Evolutionary conservation across 2,797 vertebrate genomes (phyloP).

Genomic region (Enteromius afrohamiltoni): DNA sequence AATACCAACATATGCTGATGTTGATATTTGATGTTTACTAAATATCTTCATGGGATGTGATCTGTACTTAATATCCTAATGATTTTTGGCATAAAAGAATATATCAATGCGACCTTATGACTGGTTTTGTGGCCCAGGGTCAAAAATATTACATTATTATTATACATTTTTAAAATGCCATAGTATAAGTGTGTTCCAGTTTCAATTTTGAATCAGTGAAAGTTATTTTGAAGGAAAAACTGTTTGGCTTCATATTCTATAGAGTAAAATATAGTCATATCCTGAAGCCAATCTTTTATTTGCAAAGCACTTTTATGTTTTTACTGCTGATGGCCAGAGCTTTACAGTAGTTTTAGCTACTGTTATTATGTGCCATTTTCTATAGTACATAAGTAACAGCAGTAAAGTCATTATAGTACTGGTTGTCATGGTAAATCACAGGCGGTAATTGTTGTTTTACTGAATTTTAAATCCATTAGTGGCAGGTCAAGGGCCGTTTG

Average conservation of each 20-base stretch:
- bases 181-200: neutral
- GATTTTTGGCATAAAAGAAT: too few relatives aligned
- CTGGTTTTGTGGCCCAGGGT: neutral
- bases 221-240: neutral
- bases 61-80: too few relatives aligned
- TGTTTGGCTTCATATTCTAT: neutral
- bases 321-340: neutral
- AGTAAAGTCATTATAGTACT: neutral
- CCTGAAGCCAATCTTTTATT: neutral
- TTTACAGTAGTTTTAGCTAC: neutral
- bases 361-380: neutral
- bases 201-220: neutral
- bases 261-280: neutral
- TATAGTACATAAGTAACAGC: neutral
- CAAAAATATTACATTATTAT: neutral
- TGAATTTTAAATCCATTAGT: conserved; percentile 17
- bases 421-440: conserved; percentile 7
- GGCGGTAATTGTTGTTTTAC: conserved; percentile 26
- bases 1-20: neutral
- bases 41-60: too few relatives aligned
- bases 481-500: conserved; percentile 36
- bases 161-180: neutral
- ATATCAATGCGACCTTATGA: too few relatives aligned
- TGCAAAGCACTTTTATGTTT: neutral
- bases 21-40: neutral